Evolutionary conservation across 2,888 invertebrate genomes (phyloP).

Genomic region (Eilema depressum): DNA sequence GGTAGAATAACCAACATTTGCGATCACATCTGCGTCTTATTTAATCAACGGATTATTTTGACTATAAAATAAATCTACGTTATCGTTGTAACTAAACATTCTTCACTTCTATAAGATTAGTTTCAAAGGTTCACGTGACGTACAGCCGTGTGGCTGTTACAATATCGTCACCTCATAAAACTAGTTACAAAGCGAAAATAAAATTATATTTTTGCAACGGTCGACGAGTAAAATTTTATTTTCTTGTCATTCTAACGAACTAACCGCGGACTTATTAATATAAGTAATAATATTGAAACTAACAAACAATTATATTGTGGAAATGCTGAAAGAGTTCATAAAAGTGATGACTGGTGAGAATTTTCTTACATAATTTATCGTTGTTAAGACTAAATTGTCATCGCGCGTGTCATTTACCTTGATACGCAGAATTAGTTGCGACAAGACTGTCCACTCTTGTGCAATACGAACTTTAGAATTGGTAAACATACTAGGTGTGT

Average conservation of each 20-base stretch:
- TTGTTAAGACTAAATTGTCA: slow-evolving; percentile 37
- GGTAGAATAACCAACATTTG: too few relatives aligned
- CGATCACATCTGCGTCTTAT: too few relatives aligned
- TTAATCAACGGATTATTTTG: too few relatives aligned
- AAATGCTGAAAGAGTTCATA: slow-evolving; percentile 30
- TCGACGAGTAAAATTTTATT: slow-evolving; percentile 10
- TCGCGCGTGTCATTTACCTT: slow-evolving; percentile 26
- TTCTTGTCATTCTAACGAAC: slow-evolving; percentile 20
- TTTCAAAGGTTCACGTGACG: background rate
- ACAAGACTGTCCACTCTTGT: slow-evolving; percentile 30
- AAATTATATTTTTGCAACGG: slow-evolving; percentile 15
- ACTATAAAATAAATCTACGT: background rate
- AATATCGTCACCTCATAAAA: slow-evolving; percentile 25
- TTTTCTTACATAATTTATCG: slow-evolving; percentile 46
- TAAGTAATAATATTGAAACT: slow-evolving; percentile 14
- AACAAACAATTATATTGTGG: slow-evolving; percentile 26
- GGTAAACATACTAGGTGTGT: slow-evolving; percentile 2
- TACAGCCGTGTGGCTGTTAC: slow-evolving; percentile 9
- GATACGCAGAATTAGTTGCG: slow-evolving; percentile 43
- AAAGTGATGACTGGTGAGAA: slow-evolving; percentile 46
- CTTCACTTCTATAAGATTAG: background rate
- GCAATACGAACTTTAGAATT: slow-evolving; percentile 23
- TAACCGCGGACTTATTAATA: slow-evolving; percentile 18
- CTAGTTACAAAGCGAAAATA: slow-evolving; percentile 20
- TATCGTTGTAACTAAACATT: background rate